A percentile compares a stretch with the other conserved stretches of the same genome.
Evolutionary conservation across 2,113 vertebrate species (phyloP).

Genomic region (Otis tarda): DNA sequence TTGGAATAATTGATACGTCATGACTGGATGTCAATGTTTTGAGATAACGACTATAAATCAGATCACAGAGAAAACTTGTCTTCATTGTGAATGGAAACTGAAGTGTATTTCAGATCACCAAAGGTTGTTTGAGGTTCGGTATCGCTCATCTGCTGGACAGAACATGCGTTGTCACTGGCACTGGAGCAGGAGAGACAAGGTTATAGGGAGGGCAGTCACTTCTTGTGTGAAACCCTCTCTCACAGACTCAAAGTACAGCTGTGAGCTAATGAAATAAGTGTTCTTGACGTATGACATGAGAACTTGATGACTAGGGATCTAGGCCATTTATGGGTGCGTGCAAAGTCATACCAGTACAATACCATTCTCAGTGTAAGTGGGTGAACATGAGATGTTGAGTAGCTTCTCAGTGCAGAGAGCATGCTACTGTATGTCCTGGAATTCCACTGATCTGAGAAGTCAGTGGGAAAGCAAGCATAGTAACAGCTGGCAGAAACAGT

Average conservation of each 20-base stretch:
- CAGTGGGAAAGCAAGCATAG: neutral
- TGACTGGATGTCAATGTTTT: neutral
- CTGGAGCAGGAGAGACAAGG: neutral
- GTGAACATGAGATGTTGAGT: neutral
- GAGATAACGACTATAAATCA: neutral
- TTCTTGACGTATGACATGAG: neutral
- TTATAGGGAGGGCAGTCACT: neutral
- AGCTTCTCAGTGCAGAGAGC: neutral
- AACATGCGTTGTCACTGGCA: fast-evolving
- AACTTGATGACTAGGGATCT: neutral
- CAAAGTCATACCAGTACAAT: neutral
- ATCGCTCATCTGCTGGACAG: neutral
- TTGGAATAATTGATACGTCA: neutral
- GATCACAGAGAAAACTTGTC: neutral
- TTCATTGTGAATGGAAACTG: neutral
- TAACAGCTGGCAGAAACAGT: neutral
- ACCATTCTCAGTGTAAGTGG: neutral
- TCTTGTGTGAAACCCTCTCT: neutral
- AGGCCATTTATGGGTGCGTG: neutral
- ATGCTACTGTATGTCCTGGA: neutral
- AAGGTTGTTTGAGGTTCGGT: neutral
- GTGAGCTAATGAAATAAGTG: neutral
- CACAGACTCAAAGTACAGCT: neutral
- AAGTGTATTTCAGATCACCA: neutral
- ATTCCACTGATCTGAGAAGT: neutral